Evolutionary conservation across 2,888 invertebrate species (phyloP).

Genomic region (Philereme transversata): DNA sequence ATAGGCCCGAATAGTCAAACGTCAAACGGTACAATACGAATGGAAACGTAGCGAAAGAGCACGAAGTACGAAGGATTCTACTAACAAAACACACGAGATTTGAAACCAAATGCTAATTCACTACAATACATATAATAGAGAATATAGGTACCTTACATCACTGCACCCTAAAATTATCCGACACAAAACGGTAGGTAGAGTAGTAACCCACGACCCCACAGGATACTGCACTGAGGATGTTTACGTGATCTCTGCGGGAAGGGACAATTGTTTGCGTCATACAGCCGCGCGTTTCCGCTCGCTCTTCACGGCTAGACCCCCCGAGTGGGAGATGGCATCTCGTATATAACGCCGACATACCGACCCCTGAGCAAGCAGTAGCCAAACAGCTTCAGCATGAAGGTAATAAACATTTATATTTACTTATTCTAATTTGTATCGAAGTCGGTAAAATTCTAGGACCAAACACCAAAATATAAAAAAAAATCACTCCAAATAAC

Average conservation of each 20-base stretch:
- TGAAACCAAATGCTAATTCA: too few relatives aligned
- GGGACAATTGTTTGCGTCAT: slow-evolving; percentile 76
- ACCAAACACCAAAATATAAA: not conserved
- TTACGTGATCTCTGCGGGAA: slow-evolving; percentile 42
- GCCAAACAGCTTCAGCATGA: slow-evolving; percentile 77
- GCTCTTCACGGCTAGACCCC: slow-evolving; percentile 56
- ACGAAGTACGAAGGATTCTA: too few relatives aligned
- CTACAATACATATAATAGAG: too few relatives aligned
- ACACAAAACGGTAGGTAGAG: not conserved
- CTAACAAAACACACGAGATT: too few relatives aligned
- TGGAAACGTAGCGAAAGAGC: too few relatives aligned
- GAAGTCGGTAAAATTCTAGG: not conserved
- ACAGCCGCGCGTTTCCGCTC: slow-evolving; percentile 71
- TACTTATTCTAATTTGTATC: slow-evolving; percentile 12
- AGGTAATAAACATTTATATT: slow-evolving; percentile 57
- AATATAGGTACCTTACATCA: too few relatives aligned
- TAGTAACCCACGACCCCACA: not conserved
- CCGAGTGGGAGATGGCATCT: slow-evolving; percentile 69
- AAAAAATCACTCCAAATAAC: not conserved
- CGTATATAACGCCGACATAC: slow-evolving; percentile 72
- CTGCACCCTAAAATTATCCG: too few relatives aligned
- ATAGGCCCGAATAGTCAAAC: too few relatives aligned
- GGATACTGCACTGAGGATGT: slow-evolving; percentile 1
- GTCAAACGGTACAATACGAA: too few relatives aligned
- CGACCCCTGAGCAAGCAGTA: slow-evolving; percentile 71